Conservation (phyloP, 2,113 vertebrate genomes). For the Leiothrix lutea region DNA sequence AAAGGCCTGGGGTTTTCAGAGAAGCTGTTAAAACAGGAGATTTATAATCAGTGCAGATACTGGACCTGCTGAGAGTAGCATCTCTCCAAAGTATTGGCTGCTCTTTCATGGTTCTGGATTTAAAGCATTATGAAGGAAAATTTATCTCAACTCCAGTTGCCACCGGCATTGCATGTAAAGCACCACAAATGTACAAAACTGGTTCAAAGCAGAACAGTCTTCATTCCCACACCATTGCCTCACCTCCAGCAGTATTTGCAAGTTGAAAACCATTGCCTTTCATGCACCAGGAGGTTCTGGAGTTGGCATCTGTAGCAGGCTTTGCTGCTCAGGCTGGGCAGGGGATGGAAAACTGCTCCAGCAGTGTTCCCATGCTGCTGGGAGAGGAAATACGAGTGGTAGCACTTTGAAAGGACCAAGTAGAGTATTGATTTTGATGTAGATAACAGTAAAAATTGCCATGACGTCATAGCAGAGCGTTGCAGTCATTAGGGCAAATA, state of each 20-base stretch:
- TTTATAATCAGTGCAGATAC: neutral
- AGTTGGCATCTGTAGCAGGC: neutral
- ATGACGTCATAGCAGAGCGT: neutral
- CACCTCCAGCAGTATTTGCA: neutral
- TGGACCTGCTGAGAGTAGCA: neutral
- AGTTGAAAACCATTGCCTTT: neutral
- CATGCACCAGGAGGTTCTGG: neutral
- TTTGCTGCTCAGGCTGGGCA: neutral
- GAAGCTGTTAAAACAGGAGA: neutral
- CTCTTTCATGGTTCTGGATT: neutral
- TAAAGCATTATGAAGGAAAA: neutral
- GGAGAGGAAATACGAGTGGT: neutral
- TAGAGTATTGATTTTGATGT: accelerated
- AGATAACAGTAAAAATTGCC: neutral
- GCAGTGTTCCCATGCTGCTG: neutral
- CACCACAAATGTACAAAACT: neutral
- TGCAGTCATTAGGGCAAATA: neutral
- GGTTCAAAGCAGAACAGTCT: neutral
- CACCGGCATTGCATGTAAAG: neutral
- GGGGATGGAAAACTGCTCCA: neutral
- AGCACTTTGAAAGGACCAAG: neutral
- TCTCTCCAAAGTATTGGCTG: neutral
- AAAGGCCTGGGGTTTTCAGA: neutral
- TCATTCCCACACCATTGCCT: neutral
- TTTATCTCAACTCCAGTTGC: neutral